phyloP scores from a whole-genome alignment of 2,888 invertebrate species.

The Plemyria rubiginata region DNA sequence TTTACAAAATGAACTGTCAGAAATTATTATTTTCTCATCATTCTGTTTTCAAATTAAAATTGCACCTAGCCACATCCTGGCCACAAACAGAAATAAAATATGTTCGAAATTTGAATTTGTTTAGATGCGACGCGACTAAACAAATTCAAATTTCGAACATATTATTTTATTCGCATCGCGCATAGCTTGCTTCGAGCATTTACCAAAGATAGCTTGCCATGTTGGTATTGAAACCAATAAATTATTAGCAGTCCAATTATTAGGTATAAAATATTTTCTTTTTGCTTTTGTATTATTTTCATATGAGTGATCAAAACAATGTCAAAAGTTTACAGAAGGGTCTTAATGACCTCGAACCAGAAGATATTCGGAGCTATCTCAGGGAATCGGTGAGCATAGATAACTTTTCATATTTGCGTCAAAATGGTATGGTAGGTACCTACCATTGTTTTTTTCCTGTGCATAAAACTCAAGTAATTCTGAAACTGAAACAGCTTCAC shows the following conservation, averaged over 20 bases:
- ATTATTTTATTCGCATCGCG: not conserved
- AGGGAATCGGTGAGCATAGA: not conserved
- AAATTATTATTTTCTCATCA: slow-evolving; percentile 5
- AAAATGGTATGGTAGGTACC: too few species aligned
- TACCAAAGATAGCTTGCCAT: too few species aligned
- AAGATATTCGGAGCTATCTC: not conserved
- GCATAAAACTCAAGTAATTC: too few species aligned
- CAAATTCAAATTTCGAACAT: too few species aligned
- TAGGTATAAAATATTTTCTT: not conserved
- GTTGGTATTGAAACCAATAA: not conserved
- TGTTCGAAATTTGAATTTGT: slow-evolving; percentile 13
- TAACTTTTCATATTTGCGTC: not conserved
- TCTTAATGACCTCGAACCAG: not conserved
- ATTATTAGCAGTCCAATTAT: not conserved
- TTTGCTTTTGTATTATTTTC: too few species aligned
- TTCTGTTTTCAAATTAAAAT: slow-evolving; percentile 14
- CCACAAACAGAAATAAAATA: slow-evolving; percentile 6
- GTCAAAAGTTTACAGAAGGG: too few species aligned
- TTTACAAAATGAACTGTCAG: slow-evolving; percentile 25
- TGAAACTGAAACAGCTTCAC: too few species aligned
- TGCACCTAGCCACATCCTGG: slow-evolving; percentile 21
- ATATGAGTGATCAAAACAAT: too few species aligned
- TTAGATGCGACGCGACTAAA: not conserved
- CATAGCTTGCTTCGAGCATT: too few species aligned
- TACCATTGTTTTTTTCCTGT: too few species aligned